Base-by-base conservation (phyloP, 2,888 invertebrate genomes). In the Andrena chrysosceles region DNA sequence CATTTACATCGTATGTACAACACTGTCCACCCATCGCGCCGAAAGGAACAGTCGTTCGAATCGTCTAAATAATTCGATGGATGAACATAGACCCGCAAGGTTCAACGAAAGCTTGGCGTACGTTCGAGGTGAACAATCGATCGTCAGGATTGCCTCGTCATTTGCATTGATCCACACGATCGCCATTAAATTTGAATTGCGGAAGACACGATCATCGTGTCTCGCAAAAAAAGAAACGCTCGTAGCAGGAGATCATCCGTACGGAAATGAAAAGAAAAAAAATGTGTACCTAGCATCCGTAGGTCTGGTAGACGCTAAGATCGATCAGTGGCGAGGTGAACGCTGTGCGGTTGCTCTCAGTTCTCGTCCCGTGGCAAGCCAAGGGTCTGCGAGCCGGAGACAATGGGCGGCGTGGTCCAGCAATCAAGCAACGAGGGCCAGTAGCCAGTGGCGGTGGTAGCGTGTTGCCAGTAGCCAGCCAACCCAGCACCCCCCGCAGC, bases 401-500 rank as follows among this genome's bases (percentile, higher is more conserved):
- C 89, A n/a, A 93, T 92, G 7, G 93, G 87, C 31, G 91, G 91
- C 59, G 92, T 91, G 63, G 93, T 90, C 94, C 94, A 94, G 7
- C 92, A 91, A 78, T 94, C 94, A 82, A 94, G 92, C 8, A 94
- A 76, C n/a, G 93, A 92, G 0, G 94, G 93, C 93, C 94, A 93
- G 70, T 93, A 93, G 0, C 92, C 92, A 0, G 91, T 89, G 3
- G 93, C 91, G 0, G 93, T 88, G 3, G 93, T 90, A 0, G 93
- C 93, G 72, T 93, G 93, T 68, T 93, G 94, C 91, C 93, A 93
- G 49, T 94, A 94, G 0, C 93, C 91, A 3, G 93, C 92, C n/a
- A 94, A 85, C 10, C 93, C 92, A 2, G 89, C 66, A 7, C 80
- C 59, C 2, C 90, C 90, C 0, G 89, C 71, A 1, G 52, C 33